Base-by-base conservation (phyloP, 1,140 invertebrate species). In the Sitodiplosis mosellana region DNA sequence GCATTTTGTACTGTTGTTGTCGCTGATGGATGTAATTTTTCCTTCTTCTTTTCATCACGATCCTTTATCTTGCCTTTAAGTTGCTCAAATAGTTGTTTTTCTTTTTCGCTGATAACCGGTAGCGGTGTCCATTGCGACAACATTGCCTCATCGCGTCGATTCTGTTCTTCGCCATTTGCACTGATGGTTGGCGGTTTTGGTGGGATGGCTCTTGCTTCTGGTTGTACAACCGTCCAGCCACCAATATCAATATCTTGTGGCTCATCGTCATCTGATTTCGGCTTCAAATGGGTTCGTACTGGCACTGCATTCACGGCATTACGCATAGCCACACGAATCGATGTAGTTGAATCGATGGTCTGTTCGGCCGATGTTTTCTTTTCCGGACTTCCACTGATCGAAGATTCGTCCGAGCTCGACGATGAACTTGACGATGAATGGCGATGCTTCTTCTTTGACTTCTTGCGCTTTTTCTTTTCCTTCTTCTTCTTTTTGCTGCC, bases 281-380 rank as follows among this genome's bases (percentile, higher is more conserved):
- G 51, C 54, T 61, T 69, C 49, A 69, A 67, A 27, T 27, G 27
- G 3, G 27, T 10, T 27, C 27, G 27, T 27, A 10, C 27, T 27
- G 27, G 27, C 10, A 27, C 27, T 27, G 27, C 27, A 27, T 27
- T 27, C 4, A 27, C 27, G 47, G 77, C 75, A 49, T 80, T 80
- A 19, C 78, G 65, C 78, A 80, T 80, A 1, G 75, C 69, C 0
- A 81, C 76, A 2, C 76, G 67, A 54, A 80, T 78, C 43, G 77
- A 79, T 37, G 71, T 69, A 1, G 72, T 71, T 44, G 61, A 68
- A 51, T 76, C 74, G 8, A 64, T 64, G 42, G 65, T 60, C 3
- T 67, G 68, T 50, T 70, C 72, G 46, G 49, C 56, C 8, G 53
- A 52, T 2, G 65, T 59, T 22, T 69, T 68, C 17, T 60, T 65